These are phyloP conservation scores for Hermetia illucens DNA, from an alignment of 1,140 invertebrate genomes.

Conservation along the genomic window DNA sequence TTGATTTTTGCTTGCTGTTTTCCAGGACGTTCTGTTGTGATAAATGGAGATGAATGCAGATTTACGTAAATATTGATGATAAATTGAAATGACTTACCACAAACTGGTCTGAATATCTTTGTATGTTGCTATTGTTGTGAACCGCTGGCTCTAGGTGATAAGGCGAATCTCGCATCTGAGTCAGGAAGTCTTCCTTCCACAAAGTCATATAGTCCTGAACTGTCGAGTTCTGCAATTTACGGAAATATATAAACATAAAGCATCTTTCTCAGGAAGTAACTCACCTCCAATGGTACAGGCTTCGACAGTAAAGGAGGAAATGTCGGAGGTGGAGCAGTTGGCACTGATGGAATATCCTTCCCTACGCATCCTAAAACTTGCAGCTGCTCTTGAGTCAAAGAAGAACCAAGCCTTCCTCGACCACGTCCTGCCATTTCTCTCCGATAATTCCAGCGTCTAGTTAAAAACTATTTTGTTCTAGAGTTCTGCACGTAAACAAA, in stretches of 20 bases:
- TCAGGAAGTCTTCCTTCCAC: conserved; percentile 27
- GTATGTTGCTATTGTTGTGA: conserved; percentile 41
- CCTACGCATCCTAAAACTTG: conserved; percentile 38
- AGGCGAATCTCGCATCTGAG: conserved; percentile 35
- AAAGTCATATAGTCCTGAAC: conserved; percentile 23
- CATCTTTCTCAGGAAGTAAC: background rate
- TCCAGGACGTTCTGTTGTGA: conserved; percentile 46
- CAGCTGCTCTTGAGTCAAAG: conserved; percentile 46
- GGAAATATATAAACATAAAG: background rate
- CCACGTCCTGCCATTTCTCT: conserved; percentile 27
- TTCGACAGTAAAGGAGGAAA: conserved; percentile 48
- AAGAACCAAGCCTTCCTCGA: conserved; percentile 36
- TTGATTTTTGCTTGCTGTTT: conserved; percentile 35
- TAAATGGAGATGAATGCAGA: no score
- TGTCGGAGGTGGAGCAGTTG: conserved; percentile 46
- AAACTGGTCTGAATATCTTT: conserved; percentile 32
- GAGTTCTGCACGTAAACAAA: no score
- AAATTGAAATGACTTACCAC: conserved; percentile 21
- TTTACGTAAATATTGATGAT: no score
- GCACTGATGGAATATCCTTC: conserved; percentile 42
- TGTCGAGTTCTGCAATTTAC: conserved; percentile 14
- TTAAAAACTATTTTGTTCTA: no score
- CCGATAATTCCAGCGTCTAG: no score
- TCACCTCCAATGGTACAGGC: conserved; percentile 37
- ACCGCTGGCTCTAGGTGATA: conserved; percentile 45